phyloP scores from a whole-genome alignment of 1,140 invertebrate species.

The Drosophila insularis region DNA sequence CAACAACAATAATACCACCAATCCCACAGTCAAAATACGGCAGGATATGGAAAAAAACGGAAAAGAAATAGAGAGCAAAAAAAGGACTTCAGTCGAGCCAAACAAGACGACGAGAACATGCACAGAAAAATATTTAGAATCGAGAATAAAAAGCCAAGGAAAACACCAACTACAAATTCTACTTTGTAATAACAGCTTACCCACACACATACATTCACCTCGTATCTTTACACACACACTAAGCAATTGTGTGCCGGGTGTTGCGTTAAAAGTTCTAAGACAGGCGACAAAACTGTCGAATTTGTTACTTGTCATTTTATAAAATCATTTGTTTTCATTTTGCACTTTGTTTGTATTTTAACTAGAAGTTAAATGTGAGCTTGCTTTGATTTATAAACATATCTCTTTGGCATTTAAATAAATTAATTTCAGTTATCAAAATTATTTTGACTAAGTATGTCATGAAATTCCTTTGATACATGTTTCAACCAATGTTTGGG shows the following conservation, averaged over 20 bases:
- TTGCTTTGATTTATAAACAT: too few species aligned
- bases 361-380: too few species aligned
- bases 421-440: too few species aligned
- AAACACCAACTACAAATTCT: constrained; percentile 57
- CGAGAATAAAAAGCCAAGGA: constrained; percentile 29
- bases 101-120: constrained; percentile 14
- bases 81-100: constrained; percentile 15
- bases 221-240: constrained; percentile 19
- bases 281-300: constrained; percentile 22
- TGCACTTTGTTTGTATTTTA: too few species aligned
- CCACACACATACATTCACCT: constrained; percentile 5
- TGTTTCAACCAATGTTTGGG: too few species aligned
- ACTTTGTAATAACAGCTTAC: constrained; percentile 61
- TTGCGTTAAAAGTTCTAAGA: constrained; percentile 27
- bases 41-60: background rate
- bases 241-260: constrained; percentile 37
- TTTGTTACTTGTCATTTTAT: too few species aligned
- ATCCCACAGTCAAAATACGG: background rate
- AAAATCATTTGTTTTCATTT: too few species aligned
- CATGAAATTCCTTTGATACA: too few species aligned
- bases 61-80: background rate
- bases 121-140: constrained; percentile 11
- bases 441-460: too few species aligned
- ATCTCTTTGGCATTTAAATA: too few species aligned
- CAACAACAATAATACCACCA: constrained; percentile 23